Evolutionary conservation across 2,888 invertebrate genomes (phyloP).

Genomic region (Phalera bucephala): DNA sequence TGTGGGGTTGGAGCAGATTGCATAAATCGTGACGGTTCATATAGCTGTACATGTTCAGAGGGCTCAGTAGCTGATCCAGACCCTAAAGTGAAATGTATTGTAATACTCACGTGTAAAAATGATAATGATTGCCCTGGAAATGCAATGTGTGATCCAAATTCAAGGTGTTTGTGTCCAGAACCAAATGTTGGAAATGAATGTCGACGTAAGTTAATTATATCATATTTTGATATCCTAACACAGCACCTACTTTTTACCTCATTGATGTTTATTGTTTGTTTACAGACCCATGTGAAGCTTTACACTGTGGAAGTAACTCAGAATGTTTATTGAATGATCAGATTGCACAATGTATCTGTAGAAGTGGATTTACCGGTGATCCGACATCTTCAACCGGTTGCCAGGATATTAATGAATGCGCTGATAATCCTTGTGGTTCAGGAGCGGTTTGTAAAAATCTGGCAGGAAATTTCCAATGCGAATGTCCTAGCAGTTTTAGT

Average conservation of each 20-base stretch:
- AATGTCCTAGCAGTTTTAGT: conserved; percentile 91
- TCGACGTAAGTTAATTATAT: conserved; percentile 86
- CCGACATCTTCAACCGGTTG: conserved; percentile 87
- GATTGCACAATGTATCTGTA: conserved; percentile 92
- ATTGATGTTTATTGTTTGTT: no score
- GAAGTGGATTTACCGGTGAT: conserved; percentile 90
- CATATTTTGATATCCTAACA: background rate
- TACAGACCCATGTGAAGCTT: conserved; percentile 94
- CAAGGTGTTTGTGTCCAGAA: conserved; percentile 93
- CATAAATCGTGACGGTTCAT: conserved; percentile 89
- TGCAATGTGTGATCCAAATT: conserved; percentile 90
- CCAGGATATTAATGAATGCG: conserved; percentile 95
- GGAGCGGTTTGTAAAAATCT: conserved; percentile 95
- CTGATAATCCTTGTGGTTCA: conserved; percentile 89
- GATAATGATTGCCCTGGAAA: conserved; percentile 95
- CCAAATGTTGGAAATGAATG: conserved; percentile 96
- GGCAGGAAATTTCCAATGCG: conserved; percentile 92
- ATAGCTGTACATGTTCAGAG: conserved; percentile 91
- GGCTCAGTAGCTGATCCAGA: conserved; percentile 93
- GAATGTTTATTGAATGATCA: conserved; percentile 94
- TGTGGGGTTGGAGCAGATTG: conserved; percentile 94
- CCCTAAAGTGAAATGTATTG: conserved; percentile 90
- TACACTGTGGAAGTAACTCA: conserved; percentile 93
- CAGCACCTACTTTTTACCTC: no score
- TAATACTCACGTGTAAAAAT: conserved; percentile 89